Conservation (phyloP, 2,888 invertebrate species). For the Pocota personata region DNA sequence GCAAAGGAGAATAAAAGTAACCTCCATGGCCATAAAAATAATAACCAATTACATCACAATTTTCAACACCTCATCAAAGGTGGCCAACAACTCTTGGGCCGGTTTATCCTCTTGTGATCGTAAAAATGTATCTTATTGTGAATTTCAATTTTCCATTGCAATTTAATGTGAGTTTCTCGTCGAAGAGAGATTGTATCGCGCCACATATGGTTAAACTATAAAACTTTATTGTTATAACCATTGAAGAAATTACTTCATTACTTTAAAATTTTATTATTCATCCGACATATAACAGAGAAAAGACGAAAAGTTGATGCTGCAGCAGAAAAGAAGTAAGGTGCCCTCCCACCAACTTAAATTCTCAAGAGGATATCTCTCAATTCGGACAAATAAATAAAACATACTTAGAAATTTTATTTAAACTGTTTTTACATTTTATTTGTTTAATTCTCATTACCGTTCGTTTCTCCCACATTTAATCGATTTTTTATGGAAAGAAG, state of each 20-base stretch:
- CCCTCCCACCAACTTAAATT: not conserved
- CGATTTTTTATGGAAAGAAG: constrained; percentile 64
- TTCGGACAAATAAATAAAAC: constrained; percentile 30
- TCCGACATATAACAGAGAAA: not conserved
- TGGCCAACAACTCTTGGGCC: not conserved
- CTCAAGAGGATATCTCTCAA: not conserved
- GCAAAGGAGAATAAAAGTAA: constrained; percentile 3
- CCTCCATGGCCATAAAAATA: constrained; percentile 33
- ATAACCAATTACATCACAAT: constrained; percentile 58
- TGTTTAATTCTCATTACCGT: constrained; percentile 58
- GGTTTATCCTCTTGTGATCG: constrained; percentile 8
- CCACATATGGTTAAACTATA: constrained; percentile 29
- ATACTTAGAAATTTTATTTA: constrained; percentile 19
- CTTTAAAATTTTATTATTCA: constrained; percentile 12
- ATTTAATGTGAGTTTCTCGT: constrained; percentile 21
- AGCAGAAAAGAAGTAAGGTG: not conserved
- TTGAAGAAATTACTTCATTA: constrained; percentile 23
- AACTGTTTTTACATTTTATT: constrained; percentile 1
- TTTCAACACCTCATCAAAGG: constrained; percentile 50
- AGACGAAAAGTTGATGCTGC: not conserved
- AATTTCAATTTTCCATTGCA: constrained; percentile 36
- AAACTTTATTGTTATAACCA: constrained; percentile 20
- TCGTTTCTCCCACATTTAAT: constrained; percentile 64
- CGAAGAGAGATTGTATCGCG: not conserved
- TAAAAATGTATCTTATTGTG: constrained; percentile 39